Conservation (phyloP, 2,888 invertebrate genomes). For the Acanthococcus lagerstroemiae region DNA sequence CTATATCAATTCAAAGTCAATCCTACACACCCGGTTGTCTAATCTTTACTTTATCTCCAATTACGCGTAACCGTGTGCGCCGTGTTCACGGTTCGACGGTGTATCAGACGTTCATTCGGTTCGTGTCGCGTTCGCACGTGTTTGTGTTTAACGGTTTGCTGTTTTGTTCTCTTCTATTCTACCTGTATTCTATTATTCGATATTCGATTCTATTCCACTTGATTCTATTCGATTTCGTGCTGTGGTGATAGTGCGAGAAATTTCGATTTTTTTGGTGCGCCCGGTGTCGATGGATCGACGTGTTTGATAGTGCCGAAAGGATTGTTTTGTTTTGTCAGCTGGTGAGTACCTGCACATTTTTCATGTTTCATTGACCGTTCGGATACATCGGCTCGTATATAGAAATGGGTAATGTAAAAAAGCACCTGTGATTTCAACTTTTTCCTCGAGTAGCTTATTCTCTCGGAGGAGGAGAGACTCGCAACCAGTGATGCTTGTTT, state of each 20-base stretch:
- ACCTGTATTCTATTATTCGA: too few relatives aligned
- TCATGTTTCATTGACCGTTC: too few relatives aligned
- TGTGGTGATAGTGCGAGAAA: not conserved
- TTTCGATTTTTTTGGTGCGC: not conserved
- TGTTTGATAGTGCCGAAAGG: not conserved
- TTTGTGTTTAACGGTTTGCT: not conserved
- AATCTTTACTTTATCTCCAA: conserved; percentile 11
- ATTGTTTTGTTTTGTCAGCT: not conserved
- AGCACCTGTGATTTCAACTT: too few relatives aligned
- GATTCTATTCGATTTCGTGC: not conserved
- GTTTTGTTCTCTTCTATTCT: not conserved
- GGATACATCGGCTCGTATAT: too few relatives aligned
- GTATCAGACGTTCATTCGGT: not conserved
- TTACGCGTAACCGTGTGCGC: conserved; percentile 10
- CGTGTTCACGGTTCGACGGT: not conserved
- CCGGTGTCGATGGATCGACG: not conserved
- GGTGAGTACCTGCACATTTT: too few relatives aligned
- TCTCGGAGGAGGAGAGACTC: too few relatives aligned
- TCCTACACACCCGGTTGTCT: conserved; percentile 14
- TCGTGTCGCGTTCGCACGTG: conserved; percentile 8
- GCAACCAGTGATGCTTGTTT: too few relatives aligned
- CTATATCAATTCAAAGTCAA: conserved; percentile 19
- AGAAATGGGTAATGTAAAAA: too few relatives aligned
- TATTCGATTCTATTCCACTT: not conserved
- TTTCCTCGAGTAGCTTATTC: too few relatives aligned